Percentiles rank a stretch among this genome's conserved stretches.
Conservation (phyloP, 2,113 vertebrate genomes). For the Azemiops feae region DNA sequence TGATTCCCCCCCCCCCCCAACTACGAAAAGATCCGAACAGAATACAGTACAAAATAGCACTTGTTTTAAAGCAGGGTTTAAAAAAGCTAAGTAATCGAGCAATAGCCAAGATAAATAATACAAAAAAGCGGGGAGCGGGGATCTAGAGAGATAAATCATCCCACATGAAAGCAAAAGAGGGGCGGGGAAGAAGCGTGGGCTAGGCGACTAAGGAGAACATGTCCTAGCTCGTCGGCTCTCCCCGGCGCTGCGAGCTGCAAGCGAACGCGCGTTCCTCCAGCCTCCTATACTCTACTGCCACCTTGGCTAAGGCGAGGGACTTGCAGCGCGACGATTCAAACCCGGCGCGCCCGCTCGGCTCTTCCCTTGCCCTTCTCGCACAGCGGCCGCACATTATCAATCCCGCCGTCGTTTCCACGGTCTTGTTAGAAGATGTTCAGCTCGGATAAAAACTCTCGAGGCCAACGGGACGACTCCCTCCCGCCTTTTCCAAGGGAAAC, state of each 20-base stretch:
- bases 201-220: background rate
- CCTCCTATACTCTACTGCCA: slow-evolving; percentile 71
- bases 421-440: background rate
- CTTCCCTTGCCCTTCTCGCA: background rate
- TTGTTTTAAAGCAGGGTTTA: background rate
- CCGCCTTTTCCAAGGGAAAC: background rate
- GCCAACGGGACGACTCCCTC: background rate
- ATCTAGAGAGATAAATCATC: background rate
- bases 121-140: background rate
- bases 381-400: background rate
- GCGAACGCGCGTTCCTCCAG: background rate
- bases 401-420: background rate
- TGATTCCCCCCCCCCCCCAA: background rate
- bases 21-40: background rate
- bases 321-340: slow-evolving; percentile 56
- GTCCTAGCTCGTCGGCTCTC: background rate
- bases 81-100: slow-evolving; percentile 22
- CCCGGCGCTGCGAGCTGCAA: background rate
- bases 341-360: background rate
- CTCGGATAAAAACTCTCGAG: background rate
- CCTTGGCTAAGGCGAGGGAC: slow-evolving; percentile 68
- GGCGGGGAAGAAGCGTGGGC: background rate
- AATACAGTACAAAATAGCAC: background rate
- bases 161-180: background rate
- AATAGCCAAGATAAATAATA: background rate